Conservation (phyloP, 2,888 invertebrate species). For the Caenorhabditis doughertyi region DNA sequence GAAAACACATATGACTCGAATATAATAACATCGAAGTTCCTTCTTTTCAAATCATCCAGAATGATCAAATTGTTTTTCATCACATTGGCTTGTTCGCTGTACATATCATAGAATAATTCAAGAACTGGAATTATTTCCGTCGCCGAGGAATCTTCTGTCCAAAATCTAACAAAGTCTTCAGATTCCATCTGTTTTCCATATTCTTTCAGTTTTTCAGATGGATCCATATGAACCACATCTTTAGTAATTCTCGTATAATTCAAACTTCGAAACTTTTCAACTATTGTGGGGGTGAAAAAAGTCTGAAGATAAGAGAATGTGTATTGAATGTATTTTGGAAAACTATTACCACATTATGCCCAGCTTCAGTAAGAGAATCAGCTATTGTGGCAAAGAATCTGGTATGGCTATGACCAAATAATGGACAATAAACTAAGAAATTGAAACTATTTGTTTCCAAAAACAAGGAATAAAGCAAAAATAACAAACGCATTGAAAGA, state of each 20-base stretch:
- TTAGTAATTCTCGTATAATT: slow-evolving; percentile 32
- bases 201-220: slow-evolving; percentile 11
- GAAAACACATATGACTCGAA: slow-evolving; percentile 34
- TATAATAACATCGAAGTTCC: slow-evolving; percentile 46
- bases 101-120: slow-evolving; percentile 23
- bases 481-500: slow-evolving; percentile 18
- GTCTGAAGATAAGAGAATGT: slow-evolving; percentile 23
- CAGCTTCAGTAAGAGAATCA: slow-evolving; percentile 66
- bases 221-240: slow-evolving; percentile 40
- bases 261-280: slow-evolving; percentile 8
- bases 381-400: slow-evolving; percentile 63
- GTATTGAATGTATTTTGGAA: background rate
- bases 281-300: slow-evolving; percentile 49
- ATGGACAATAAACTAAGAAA: slow-evolving; percentile 56
- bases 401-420: slow-evolving; percentile 64
- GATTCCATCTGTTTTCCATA: slow-evolving; percentile 30
- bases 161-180: slow-evolving; percentile 14
- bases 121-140: slow-evolving; percentile 20
- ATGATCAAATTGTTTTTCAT: slow-evolving; percentile 15
- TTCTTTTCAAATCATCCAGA: slow-evolving; percentile 32
- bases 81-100: slow-evolving; percentile 23
- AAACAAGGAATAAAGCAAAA: slow-evolving; percentile 4
- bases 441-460: background rate
- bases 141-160: slow-evolving; percentile 22
- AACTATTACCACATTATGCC: slow-evolving; percentile 66